Conservation (phyloP, 2,113 vertebrate genomes). For the Elgaria multicarinata region DNA sequence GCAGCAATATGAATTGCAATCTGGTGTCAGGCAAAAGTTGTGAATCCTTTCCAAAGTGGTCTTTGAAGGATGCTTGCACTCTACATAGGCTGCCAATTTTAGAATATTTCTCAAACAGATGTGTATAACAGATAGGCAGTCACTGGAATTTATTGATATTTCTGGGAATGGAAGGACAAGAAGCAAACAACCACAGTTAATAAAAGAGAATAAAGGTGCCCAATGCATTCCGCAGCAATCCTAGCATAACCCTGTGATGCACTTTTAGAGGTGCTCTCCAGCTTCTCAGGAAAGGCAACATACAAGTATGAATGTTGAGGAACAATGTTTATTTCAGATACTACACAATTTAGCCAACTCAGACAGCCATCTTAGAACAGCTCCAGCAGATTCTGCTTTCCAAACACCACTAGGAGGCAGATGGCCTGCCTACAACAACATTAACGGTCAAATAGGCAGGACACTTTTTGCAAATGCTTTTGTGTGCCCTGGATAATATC, state of each 20-base stretch:
- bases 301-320: no score
- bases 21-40: background rate
- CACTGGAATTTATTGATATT: background rate
- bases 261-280: background rate
- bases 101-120: background rate
- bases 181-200: conserved; percentile 6
- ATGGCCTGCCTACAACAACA: background rate
- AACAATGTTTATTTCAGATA: background rate
- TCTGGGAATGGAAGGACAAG: background rate
- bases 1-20: background rate
- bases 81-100: background rate
- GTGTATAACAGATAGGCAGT: rapidly evolving
- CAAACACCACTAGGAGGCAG: background rate
- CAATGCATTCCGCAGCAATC: background rate
- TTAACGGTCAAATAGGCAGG: background rate
- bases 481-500: background rate
- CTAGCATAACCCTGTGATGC: background rate
- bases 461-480: background rate
- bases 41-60: conserved; percentile 1
- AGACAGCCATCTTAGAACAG: background rate
- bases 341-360: background rate
- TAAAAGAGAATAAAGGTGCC: conserved; percentile 2
- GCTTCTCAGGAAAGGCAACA: background rate
- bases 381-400: no score
- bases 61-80: background rate